phyloP scores from a whole-genome alignment of 2,113 vertebrate genomes.

The Sardina pilchardus region DNA sequence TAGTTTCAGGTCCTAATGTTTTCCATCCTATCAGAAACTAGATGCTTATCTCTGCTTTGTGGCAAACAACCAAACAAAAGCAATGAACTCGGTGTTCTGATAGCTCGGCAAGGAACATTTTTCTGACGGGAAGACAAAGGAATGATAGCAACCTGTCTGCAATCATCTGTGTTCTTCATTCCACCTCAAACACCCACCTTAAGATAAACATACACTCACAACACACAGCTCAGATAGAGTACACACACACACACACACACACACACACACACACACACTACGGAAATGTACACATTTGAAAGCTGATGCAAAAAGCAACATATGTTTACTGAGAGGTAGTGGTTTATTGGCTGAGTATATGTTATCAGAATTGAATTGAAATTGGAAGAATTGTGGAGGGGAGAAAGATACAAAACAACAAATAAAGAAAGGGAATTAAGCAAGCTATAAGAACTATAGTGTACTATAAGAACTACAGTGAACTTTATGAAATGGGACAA shows the following conservation, averaged over 20 bases:
- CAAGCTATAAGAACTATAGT: not conserved
- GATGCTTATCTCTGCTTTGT: slow-evolving; percentile 37
- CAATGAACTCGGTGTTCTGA: slow-evolving; percentile 27
- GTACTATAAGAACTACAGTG: too few species aligned
- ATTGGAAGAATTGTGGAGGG: too few species aligned
- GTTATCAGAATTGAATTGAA: not conserved
- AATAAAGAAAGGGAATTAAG: not conserved
- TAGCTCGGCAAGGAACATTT: slow-evolving; percentile 25
- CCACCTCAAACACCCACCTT: not conserved
- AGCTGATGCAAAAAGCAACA: not conserved
- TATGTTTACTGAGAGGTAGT: not conserved
- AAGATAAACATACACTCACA: too few species aligned
- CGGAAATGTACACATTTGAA: too few species aligned
- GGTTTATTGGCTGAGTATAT: not conserved
- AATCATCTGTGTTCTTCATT: not conserved
- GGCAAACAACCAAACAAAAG: slow-evolving; percentile 26
- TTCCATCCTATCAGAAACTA: slow-evolving; percentile 20
- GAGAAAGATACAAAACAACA: not conserved
- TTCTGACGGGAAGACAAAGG: slow-evolving; percentile 20
- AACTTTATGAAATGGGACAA: too few species aligned
- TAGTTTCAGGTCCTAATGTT: slow-evolving; percentile 8
- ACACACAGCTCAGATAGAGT: too few species aligned
- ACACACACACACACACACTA: not conserved
- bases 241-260: too few species aligned
- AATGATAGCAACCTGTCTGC: not conserved